These are phyloP conservation scores for Nyctereutes procyonoides DNA, from an alignment of 2,113 vertebrate species.

Conservation along the genomic window DNA sequence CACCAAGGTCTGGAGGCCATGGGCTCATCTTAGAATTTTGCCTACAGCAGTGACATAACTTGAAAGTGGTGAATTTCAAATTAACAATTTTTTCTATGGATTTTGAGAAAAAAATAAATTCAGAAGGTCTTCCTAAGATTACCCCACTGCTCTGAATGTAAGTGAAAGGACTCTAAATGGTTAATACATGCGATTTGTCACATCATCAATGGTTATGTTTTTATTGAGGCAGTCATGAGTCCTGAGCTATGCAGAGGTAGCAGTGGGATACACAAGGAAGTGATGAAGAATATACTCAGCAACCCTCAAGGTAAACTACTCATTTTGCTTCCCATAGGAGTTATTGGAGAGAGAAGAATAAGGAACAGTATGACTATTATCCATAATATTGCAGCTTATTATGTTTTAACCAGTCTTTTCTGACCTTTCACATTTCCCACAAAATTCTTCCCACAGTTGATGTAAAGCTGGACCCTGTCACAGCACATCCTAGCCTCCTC, in stretches of 20 bases:
- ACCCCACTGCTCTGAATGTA: neutral
- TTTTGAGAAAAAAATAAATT: neutral
- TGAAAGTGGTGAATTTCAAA: neutral
- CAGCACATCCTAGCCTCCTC: slow-evolving; percentile 75
- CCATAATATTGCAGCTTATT: neutral
- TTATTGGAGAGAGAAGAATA: neutral
- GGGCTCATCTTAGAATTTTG: neutral
- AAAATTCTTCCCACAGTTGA: slow-evolving; percentile 64
- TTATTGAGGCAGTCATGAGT: neutral
- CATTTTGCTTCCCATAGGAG: neutral
- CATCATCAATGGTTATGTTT: neutral
- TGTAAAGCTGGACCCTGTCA: slow-evolving; percentile 74
- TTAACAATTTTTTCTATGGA: neutral
- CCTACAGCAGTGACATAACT: neutral
- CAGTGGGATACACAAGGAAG: neutral
- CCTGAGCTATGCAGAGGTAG: neutral
- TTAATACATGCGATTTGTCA: neutral
- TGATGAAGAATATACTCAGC: neutral
- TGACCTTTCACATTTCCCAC: neutral
- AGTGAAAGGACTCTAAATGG: neutral
- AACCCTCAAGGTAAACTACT: neutral
- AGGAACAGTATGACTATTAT: neutral
- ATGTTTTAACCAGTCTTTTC: neutral
- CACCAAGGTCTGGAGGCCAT: neutral
- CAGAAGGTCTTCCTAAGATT: neutral